These are phyloP conservation scores for Druon quercuslanigerum DNA, from an alignment of 1,140 invertebrate genomes.

Conservation along the genomic window DNA sequence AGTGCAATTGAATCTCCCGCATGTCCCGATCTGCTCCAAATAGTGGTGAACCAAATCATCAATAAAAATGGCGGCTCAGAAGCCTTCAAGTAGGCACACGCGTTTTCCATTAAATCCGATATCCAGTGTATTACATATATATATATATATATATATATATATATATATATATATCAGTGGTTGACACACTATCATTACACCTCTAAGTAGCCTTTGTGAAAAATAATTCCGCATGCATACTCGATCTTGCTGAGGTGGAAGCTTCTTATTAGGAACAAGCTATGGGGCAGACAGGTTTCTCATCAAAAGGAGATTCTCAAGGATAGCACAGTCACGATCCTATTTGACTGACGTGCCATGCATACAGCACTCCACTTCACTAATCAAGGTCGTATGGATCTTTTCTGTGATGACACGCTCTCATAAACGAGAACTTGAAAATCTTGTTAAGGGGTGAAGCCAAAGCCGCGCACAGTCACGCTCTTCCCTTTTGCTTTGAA, in stretches of 20 bases:
- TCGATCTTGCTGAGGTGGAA: neutral
- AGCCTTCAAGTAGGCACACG: too few relatives aligned
- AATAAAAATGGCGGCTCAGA: too few relatives aligned
- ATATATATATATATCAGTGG: too few relatives aligned
- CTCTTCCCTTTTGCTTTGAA: conserved; percentile 7
- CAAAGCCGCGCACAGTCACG: conserved; percentile 9
- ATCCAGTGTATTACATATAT: too few relatives aligned
- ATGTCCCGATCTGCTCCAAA: too few relatives aligned
- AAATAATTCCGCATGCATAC: too few relatives aligned
- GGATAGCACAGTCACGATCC: conserved; percentile 20
- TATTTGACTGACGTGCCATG: conserved; percentile 23
- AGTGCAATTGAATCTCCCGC: too few relatives aligned
- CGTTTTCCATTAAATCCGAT: too few relatives aligned
- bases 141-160: too few relatives aligned
- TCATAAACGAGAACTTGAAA: conserved; percentile 30
- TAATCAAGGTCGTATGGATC: conserved; percentile 5
- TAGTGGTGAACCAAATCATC: too few relatives aligned
- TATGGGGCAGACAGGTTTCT: neutral
- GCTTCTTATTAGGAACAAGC: neutral
- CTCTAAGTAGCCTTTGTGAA: too few relatives aligned
- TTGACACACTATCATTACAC: too few relatives aligned
- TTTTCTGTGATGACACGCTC: conserved; percentile 26
- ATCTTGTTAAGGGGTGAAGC: conserved; percentile 21
- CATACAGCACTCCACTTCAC: conserved; percentile 23
- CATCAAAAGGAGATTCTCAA: conserved; percentile 12